Percentiles rank a stretch among this genome's conserved stretches.
phyloP scores from a whole-genome alignment of 2,888 invertebrate species.

The Plagiodera versicolora region DNA sequence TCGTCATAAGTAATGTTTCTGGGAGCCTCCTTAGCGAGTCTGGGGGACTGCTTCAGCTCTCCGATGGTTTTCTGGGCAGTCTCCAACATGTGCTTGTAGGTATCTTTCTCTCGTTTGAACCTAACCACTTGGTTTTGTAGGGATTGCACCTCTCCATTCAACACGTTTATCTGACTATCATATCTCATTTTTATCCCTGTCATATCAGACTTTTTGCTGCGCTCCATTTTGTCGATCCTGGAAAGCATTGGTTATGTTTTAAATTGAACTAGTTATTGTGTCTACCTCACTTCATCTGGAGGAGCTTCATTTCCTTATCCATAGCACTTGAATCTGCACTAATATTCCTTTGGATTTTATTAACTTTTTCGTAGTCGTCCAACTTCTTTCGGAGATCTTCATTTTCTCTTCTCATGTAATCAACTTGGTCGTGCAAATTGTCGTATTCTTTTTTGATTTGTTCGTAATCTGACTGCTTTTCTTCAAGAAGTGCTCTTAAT shows the following conservation, averaged over 20 bases:
- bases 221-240: constrained; percentile 64
- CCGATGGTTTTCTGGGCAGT: constrained; percentile 82
- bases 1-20: constrained; percentile 75
- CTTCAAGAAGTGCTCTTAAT: constrained; percentile 70
- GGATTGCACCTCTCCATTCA: constrained; percentile 80
- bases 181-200: constrained; percentile 81
- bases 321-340: constrained; percentile 74
- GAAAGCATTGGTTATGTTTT: not conserved
- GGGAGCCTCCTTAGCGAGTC: constrained; percentile 57
- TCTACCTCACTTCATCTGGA: constrained; percentile 61
- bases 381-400: constrained; percentile 80
- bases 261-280: not conserved
- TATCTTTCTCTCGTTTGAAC: constrained; percentile 85
- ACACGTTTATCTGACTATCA: constrained; percentile 79
- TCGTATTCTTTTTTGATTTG: constrained; percentile 69
- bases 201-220: constrained; percentile 75
- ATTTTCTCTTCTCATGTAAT: constrained; percentile 72
- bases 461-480: constrained; percentile 74
- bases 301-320: constrained; percentile 73
- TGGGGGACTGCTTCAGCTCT: constrained; percentile 68
- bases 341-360: constrained; percentile 78
- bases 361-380: constrained; percentile 83
- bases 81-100: constrained; percentile 87
- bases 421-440: constrained; percentile 70
- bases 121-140: constrained; percentile 78